Percentiles rank a stretch among this genome's conserved stretches.
Evolutionary conservation across 2,888 invertebrate species (phyloP).

Genomic region (Hoplodrina blanda): DNA sequence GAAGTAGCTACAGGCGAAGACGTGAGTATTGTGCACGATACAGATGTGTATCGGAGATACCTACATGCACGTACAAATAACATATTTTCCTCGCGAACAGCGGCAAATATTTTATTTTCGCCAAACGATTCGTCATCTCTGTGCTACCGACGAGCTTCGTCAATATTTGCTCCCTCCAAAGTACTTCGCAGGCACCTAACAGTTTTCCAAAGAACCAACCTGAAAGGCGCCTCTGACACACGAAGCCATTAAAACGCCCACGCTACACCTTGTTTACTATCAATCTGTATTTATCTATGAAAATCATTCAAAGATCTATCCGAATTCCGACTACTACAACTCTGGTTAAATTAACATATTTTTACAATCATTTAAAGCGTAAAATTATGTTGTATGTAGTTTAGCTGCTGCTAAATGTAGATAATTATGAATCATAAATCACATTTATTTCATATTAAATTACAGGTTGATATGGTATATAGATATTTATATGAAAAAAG

Average conservation of each 20-base stretch:
- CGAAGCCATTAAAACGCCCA: conserved; percentile 63
- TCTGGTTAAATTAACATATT: conserved; percentile 56
- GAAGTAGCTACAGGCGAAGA: conserved; percentile 40
- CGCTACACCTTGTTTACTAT: conserved; percentile 63
- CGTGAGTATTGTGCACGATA: conserved; percentile 53
- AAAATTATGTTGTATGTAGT: conserved; percentile 26
- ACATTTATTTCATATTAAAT: conserved; percentile 20
- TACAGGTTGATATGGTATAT: not conserved
- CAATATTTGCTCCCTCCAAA: conserved; percentile 76
- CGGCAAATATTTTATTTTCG: conserved; percentile 58
- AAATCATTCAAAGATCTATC: conserved; percentile 49
- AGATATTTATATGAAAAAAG: conserved; percentile 13
- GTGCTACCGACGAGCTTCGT: conserved; percentile 66
- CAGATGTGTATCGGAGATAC: conserved; percentile 45
- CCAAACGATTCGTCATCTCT: conserved; percentile 62
- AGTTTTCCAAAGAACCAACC: conserved; percentile 68
- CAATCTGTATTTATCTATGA: conserved; percentile 60
- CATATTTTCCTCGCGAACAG: conserved; percentile 27
- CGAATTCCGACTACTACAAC: conserved; percentile 32
- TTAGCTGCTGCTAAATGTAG: conserved; percentile 37
- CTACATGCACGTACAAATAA: conserved; percentile 27
- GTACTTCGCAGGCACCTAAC: conserved; percentile 50
- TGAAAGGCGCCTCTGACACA: conserved; percentile 72
- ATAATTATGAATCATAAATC: conserved; percentile 42
- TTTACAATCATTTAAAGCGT: conserved; percentile 43